Evolutionary conservation across 2,888 invertebrate species (phyloP), one percentile per base, ranked within the genome.

Genomic region (Oligia fasciuncula): DNA sequence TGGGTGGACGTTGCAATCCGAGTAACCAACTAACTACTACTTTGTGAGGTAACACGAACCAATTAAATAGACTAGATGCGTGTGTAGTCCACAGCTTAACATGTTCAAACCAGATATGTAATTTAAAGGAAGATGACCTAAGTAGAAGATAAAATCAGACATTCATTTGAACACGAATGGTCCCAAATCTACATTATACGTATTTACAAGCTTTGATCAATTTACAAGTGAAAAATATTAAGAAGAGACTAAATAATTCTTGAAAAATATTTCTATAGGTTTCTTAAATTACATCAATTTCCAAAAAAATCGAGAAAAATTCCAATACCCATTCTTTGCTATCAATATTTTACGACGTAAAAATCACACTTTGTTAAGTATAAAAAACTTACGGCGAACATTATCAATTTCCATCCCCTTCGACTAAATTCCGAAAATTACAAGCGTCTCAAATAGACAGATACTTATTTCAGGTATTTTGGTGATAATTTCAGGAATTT

Each of bases 401-500:
- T 73, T 73, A 78, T 77, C 69, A 78, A 81, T 84, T 78, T 83
- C 73, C 65, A 69, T 73, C 71, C 71, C 77, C 73, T 57, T 72
- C 43, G 43, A 49, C 78, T 62, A 62, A 87, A 89, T 89, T 83
- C 87, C 83, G 40, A 69, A 84, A 85, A 88, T 88, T 78, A 66
- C 83, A 80, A 87, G 76, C 86, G 11, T 78, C 73, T 81, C 76
- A 83, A 85, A 85, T 88, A 88, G 43, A 76, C 76, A 86, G 70
- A 69, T 82, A 83, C 65, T 83, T 83, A 81, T 81, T 79, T 62
- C 73, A 83, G 73, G 72, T 85, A 89, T 88, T 89, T 80, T 60
- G 74, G 35, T 69, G 80, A 84, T 77, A 79, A 88, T 88, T 87
- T 83, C 67, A 81, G 81, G 87, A 87, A 89, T 89, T 86, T 85